Evolutionary conservation across 2,888 invertebrate genomes (phyloP), one percentile per base, ranked within the genome.

Genomic region (Erannis defoliaria): DNA sequence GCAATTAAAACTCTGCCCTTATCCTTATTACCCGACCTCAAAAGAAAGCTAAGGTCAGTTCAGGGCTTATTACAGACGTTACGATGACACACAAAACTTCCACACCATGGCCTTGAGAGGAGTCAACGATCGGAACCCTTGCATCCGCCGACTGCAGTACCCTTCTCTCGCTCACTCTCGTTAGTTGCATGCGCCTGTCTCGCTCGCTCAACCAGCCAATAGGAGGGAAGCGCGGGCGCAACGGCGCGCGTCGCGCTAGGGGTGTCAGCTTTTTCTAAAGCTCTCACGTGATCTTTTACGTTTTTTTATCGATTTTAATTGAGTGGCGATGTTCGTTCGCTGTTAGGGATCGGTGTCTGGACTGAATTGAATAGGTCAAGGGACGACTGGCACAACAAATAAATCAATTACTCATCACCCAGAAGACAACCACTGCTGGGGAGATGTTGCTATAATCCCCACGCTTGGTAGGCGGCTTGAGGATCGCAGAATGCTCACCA

Each of bases 101-200:
- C 84, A 77, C 84, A 67, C 74, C 77, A 76, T 89, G 90, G 90
- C 92, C 92, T 93, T 92, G 92, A 86, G 79, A 80, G 82, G 77
- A 91, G 92, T 92, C 92, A 93, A 90, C 86, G 92, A 83, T 89
- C 92, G 90, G 86, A 79, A 86, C 86, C 90, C 90, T 90, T 84
- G 89, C 90, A 89, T 90, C 91, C 91, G 90, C 78, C 85, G 86
- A 80, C 74, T 88, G 89, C 88, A 87, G 70, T 78, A 33, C 70
- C 10, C 23, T 77, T 65, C 57, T 86, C 88, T 70, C 85, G 49
- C 75, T 88, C 84, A 62, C 86, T 40, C 64, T 62, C 16, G 56
- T 19, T n/a, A 45, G 62, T 62, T 64, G 26, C 42, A 48, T 78
- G 67, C 57, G 14, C 19, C 64, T 63, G 67, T 82, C 84, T 74